Evolutionary conservation across 2,797 vertebrate genomes (phyloP).

Genomic region (Aldrovandia affinis): DNA sequence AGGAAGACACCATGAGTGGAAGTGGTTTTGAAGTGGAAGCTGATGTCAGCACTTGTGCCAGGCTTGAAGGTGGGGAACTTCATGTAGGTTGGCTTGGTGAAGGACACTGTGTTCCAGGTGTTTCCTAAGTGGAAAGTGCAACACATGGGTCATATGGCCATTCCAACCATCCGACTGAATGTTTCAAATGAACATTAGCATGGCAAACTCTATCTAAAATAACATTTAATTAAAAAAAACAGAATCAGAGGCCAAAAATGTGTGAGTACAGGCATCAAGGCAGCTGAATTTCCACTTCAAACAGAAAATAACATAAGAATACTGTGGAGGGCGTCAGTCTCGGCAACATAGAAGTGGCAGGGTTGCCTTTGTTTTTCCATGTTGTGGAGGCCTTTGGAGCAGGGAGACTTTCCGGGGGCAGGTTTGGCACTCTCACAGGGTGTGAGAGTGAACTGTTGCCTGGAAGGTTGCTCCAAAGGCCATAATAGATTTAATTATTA

Average conservation of each 20-base stretch:
- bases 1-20: conserved; percentile 86
- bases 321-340: too few species aligned
- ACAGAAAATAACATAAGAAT: too few species aligned
- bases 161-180: neutral
- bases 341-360: too few species aligned
- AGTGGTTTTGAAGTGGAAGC: conserved; percentile 97
- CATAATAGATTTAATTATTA: too few species aligned
- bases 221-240: neutral
- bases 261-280: neutral
- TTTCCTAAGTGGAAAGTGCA: conserved; percentile 73
- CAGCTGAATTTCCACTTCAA: neutral
- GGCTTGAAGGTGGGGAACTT: conserved; percentile 90
- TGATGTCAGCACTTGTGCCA: conserved; percentile 89
- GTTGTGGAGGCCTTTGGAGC: too few species aligned
- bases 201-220: neutral
- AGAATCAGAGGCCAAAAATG: neutral
- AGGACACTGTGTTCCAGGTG: conserved; percentile 94
- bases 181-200: neutral
- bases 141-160: too few species aligned
- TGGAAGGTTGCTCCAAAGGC: too few species aligned
- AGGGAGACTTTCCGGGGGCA: too few species aligned
- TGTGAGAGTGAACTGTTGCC: too few species aligned
- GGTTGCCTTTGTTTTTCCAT: too few species aligned
- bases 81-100: conserved; percentile 87
- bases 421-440: too few species aligned